Percentiles rank a stretch among this genome's conserved stretches.
phyloP scores from a whole-genome alignment of 2,113 vertebrate species.

The Paedocypris sp. region DNA sequence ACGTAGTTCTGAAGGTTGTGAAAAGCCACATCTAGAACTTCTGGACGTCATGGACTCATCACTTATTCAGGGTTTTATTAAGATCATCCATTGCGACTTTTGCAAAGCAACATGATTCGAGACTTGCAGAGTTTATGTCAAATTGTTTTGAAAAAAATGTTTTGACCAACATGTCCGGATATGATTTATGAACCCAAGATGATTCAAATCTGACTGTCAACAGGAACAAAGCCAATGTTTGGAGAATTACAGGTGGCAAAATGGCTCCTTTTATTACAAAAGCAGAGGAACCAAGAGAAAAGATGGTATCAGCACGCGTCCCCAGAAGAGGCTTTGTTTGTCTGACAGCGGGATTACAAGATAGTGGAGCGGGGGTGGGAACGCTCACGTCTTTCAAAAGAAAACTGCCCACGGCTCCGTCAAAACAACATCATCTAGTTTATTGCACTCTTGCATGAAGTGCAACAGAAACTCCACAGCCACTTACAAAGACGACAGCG shows the following conservation, averaged over 20 bases:
- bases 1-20: background rate
- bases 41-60: no score
- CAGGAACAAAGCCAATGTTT: constrained; percentile 35
- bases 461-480: constrained; percentile 33
- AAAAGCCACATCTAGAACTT: background rate
- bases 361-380: constrained; percentile 43
- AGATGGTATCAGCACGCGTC: constrained; percentile 41
- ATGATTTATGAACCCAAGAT: no score
- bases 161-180: no score
- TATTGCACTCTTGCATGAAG: constrained; percentile 20
- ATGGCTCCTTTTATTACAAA: constrained; percentile 43
- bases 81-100: no score
- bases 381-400: constrained; percentile 44
- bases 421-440: constrained; percentile 55
- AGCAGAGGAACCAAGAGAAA: constrained; percentile 27
- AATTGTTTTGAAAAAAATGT: no score
- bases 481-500: constrained; percentile 49
- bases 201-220: no score
- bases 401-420: constrained; percentile 50
- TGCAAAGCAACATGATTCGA: no score
- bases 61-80: no score
- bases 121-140: no score
- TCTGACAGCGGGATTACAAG: constrained; percentile 54
- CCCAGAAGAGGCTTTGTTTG: constrained; percentile 47
- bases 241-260: constrained; percentile 41